Evolutionary conservation across 2,113 vertebrate species (phyloP), one percentile per base, ranked within the genome.

Genomic region (Brachionichthys hirsutus): DNA sequence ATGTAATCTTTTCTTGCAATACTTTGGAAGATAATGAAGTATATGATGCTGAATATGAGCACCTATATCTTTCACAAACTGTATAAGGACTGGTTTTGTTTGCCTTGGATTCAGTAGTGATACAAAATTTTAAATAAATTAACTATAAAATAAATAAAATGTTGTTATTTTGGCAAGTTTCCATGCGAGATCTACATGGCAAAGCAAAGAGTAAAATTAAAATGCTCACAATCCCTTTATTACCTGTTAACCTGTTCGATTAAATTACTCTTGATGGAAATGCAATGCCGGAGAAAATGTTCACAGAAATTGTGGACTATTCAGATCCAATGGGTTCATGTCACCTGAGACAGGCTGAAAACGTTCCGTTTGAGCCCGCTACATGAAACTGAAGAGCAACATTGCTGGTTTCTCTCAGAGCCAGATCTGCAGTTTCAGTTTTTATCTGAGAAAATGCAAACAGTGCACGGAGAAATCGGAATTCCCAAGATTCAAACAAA

Each of bases 291-390:
- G 47, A 73, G 62, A 54, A 53, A 73, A 67, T 19, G 44, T 20
- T 38, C 40, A 62, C 8, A 30, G 24, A 30, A 30, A 38, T 22
- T 53, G 48, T 45, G 49, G 58, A 59, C n/a, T 57, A 44, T 54
- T 73, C 42, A 51, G 50, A 61, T 64, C 54, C n/a, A 8, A 45
- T 57, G 49, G 66, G 66, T 70, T 82, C 73, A 64, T 60, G 56
- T 62, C 70, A 74, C 78, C 75, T 80, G 81, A 85, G 81, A 70
- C 78, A 47, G 73, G 74, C 78, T 62, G 45, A 63, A 54, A 73
- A 45, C 35, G 50, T 72, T 75, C 49, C 30, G 43, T 67, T 54
- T n/a, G 47, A 72, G 61, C 59, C 64, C 3, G 9, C 53, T 58
- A 59, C 49, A 44, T 66, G 48, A 70, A 76, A 59, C 49, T 64